phyloP scores from a whole-genome alignment of 1,140 invertebrate genomes.

The Neoseiulus cucumeris region DNA sequence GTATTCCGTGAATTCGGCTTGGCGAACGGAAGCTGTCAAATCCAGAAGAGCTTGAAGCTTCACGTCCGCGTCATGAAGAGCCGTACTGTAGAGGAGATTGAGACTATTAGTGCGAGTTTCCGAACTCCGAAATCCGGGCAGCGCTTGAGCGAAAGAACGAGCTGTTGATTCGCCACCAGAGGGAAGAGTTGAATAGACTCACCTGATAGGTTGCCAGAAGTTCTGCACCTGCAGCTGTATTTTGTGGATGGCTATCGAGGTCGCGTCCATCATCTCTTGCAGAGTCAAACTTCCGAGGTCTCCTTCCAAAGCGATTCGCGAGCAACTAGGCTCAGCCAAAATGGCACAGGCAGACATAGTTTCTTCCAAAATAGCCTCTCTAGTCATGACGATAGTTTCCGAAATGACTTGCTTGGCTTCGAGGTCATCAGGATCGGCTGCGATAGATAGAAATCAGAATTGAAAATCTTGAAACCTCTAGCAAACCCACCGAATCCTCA shows the following conservation, averaged over 20 bases:
- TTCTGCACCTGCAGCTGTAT: neutral
- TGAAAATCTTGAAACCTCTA: too few species aligned
- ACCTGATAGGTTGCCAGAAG: neutral
- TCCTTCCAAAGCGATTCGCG: neutral
- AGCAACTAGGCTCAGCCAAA: neutral
- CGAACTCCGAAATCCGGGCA: too few species aligned
- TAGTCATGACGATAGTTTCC: too few species aligned
- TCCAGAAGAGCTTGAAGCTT: slow-evolving; percentile 1
- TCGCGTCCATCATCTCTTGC: neutral
- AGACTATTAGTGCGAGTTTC: too few species aligned
- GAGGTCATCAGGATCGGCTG: too few species aligned
- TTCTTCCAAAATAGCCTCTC: neutral
- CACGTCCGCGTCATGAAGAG: neutral
- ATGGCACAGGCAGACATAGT: neutral
- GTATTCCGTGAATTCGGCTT: neutral
- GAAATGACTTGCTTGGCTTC: too few species aligned
- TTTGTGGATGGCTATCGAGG: neutral
- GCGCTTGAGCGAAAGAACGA: too few species aligned
- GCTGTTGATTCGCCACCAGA: too few species aligned
- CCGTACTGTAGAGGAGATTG: neutral
- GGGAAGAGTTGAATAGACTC: too few species aligned
- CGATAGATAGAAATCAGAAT: too few species aligned
- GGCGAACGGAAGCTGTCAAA: neutral
- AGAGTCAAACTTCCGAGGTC: too few species aligned
- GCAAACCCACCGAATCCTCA: too few species aligned